These are phyloP conservation scores for Eriosoma lanigerum DNA, from an alignment of 1,140 invertebrate genomes.

Conservation along the genomic window DNA sequence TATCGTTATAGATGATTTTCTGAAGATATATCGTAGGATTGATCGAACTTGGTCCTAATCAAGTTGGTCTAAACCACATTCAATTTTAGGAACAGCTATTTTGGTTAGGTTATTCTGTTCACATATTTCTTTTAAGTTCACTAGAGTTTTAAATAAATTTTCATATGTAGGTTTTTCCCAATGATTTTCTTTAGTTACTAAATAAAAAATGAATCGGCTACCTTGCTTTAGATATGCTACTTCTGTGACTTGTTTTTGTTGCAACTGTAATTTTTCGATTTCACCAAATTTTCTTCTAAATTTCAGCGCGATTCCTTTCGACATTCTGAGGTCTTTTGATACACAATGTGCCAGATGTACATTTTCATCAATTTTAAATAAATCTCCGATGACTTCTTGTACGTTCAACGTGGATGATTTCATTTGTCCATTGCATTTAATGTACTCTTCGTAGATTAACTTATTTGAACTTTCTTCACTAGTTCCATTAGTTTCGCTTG, in stretches of 20 bases:
- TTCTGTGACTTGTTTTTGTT: neutral
- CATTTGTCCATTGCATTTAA: neutral
- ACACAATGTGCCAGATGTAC: neutral
- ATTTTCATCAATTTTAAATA: neutral
- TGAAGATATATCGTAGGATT: neutral
- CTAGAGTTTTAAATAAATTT: neutral
- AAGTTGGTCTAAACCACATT: neutral
- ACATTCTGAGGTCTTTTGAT: neutral
- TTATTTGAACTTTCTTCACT: neutral
- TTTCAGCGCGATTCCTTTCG: neutral
- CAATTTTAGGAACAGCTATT: neutral
- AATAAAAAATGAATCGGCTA: neutral
- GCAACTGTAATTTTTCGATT: neutral
- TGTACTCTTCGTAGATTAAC: neutral
- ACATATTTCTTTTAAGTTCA: neutral
- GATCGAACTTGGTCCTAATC: neutral
- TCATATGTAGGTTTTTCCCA: slow-evolving; percentile 3
- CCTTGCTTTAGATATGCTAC: neutral
- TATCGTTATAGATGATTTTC: neutral
- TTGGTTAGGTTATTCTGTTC: neutral
- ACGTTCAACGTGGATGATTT: neutral
- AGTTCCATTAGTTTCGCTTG: neutral
- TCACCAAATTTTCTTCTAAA: slow-evolving; percentile 16
- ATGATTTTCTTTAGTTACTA: neutral
- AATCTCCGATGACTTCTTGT: neutral